These are phyloP conservation scores for Palythoa heliodiscus DNA, from an alignment of 92 coral and sea anemone species.

Conservation along the genomic window DNA sequence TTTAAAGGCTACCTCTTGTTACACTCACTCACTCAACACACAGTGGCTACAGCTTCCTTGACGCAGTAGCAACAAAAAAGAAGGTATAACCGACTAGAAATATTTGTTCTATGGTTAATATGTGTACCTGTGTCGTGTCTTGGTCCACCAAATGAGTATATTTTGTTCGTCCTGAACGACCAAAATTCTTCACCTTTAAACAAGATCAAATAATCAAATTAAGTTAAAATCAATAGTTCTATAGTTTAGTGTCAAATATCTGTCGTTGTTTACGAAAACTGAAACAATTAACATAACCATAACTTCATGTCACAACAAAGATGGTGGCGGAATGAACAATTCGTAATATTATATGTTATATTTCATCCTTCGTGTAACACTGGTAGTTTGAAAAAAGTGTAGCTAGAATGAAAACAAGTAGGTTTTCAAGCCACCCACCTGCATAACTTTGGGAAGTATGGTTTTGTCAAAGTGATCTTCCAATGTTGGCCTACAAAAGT, in stretches of 20 bases:
- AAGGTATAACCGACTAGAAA: no score
- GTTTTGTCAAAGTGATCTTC: conserved; percentile 93
- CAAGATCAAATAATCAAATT: background rate
- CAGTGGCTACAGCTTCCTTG: no score
- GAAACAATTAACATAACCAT: no score
- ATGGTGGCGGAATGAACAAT: no score
- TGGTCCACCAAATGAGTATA: conserved; percentile 94
- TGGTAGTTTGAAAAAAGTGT: background rate
- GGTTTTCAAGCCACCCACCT: conserved; percentile 50
- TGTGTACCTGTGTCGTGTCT: conserved; percentile 89
- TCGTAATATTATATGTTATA: no score
- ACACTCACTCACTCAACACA: no score
- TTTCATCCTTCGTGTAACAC: no score
- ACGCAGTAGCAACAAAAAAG: no score
- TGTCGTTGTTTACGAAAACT: no score
- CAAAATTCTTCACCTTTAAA: conserved; percentile 86
- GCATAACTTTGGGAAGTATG: conserved; percentile 90
- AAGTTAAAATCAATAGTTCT: background rate
- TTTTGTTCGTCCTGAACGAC: conserved; percentile 92
- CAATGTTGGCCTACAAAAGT: conserved; percentile 81
- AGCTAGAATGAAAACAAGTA: background rate
- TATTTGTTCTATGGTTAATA: background rate
- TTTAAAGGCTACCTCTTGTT: no score
- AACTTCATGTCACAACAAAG: no score
- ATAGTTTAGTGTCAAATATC: no score